A percentile compares a stretch with the other conserved stretches of the same genome.
Conservation (phyloP, 1,140 invertebrate species). For the Drosophila bocqueti region DNA sequence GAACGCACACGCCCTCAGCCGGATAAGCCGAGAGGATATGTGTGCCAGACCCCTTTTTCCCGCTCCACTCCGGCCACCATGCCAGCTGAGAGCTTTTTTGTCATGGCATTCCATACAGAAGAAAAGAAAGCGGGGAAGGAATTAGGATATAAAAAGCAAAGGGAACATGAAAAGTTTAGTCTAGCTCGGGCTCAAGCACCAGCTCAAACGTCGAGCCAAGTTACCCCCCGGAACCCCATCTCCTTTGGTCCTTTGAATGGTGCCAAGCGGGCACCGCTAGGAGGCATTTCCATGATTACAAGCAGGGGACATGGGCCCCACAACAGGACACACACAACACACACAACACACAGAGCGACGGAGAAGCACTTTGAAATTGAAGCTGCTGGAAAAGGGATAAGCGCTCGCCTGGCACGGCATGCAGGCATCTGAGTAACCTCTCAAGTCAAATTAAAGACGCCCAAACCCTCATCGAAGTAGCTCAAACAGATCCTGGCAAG, state of each 20-base stretch:
- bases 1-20: slow-evolving; percentile 39
- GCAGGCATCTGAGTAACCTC: slow-evolving; percentile 30
- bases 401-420: slow-evolving; percentile 14
- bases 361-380: slow-evolving; percentile 43
- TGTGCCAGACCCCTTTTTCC: slow-evolving; percentile 18
- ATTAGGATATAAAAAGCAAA: slow-evolving; percentile 36
- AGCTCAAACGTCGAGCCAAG: slow-evolving; percentile 56
- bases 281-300: slow-evolving; percentile 56
- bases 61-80: slow-evolving; percentile 23
- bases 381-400: slow-evolving; percentile 35
- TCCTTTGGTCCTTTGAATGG: slow-evolving; percentile 45
- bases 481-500: slow-evolving; percentile 14
- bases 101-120: slow-evolving; percentile 37
- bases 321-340: slow-evolving; percentile 8
- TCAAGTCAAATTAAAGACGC: slow-evolving; percentile 39
- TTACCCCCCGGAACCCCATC: slow-evolving; percentile 1
- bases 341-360: neutral
- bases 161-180: slow-evolving; percentile 43
- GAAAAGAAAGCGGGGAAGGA: slow-evolving; percentile 32
- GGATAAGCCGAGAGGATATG: slow-evolving; percentile 72
- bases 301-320: slow-evolving; percentile 29
- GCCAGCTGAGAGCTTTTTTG: slow-evolving; percentile 45
- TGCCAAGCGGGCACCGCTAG: slow-evolving; percentile 49
- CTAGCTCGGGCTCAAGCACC: slow-evolving; percentile 42
- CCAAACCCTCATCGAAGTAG: slow-evolving; percentile 11